phyloP scores from a whole-genome alignment of 2,797 vertebrate genomes.

The Bradypus variegatus region DNA sequence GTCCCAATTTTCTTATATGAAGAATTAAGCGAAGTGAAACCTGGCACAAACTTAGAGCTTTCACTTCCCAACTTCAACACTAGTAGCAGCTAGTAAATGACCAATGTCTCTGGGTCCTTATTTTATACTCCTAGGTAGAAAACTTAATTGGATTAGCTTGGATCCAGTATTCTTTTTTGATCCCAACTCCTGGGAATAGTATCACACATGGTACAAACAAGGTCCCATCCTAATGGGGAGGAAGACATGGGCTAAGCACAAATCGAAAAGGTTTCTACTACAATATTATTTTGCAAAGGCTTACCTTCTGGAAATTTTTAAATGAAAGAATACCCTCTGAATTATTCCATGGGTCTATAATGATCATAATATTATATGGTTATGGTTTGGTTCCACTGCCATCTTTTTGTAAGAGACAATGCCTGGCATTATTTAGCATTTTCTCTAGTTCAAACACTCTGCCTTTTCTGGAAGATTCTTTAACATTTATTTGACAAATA shows the following conservation, averaged over 20 bases:
- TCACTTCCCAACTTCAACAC: neutral
- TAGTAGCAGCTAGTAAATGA: neutral
- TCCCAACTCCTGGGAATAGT: neutral
- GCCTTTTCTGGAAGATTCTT: conserved; percentile 10
- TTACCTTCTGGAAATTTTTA: neutral
- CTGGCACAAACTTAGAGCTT: neutral
- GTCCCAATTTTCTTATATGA: neutral
- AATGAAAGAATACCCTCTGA: neutral
- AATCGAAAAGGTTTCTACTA: neutral
- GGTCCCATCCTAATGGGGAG: neutral
- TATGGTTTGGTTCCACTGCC: neutral
- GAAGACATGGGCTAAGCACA: neutral
- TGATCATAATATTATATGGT: neutral
- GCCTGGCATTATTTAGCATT: neutral
- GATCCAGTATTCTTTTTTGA: neutral
- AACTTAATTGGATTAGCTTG: neutral
- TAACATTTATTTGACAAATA: conserved; percentile 27
- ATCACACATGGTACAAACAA: neutral
- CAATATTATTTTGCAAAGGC: conserved; percentile 24
- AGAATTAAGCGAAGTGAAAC: neutral
- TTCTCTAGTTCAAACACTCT: conserved; percentile 17
- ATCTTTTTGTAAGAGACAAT: neutral
- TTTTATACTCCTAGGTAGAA: conserved; percentile 19
- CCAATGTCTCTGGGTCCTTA: neutral
- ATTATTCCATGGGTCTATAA: neutral